Base-by-base conservation (phyloP, 2,797 vertebrate species). In the Anguilla marmorata region DNA sequence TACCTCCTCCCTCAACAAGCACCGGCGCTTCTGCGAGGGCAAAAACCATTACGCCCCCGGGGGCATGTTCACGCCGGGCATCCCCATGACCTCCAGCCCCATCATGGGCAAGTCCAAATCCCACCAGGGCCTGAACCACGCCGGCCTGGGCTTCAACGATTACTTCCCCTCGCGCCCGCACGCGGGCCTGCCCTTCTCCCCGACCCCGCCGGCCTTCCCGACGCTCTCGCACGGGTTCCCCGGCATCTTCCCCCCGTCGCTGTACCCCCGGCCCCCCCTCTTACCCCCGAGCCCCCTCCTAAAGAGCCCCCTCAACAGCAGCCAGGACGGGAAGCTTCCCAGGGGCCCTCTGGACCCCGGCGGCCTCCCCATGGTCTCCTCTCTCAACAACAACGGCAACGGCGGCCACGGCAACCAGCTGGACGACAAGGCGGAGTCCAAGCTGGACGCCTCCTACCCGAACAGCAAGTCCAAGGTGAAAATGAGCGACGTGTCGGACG, bases 1-100 rank as follows among this genome's bases (percentile, higher is more conserved):
- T 95, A 99, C 99, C 90, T 99, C 99, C 89, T 99, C 99, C 93
- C 98, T 99, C 95, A 99, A 99, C 97, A 99, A 99, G 95, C 99
- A 99, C 94, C 98, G 99, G 92, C 97, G 99, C 94, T 99, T 99
- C 97, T 99, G 99, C 94, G 99, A 99, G 95, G 99, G 99, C 91
- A 99, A 99, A 95, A 98, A 95, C 95, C 97, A 99, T 91, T 98
- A 98, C 91, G 94, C 96, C 85, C 97, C 98, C 0, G 96, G 96
- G 0, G 95, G 97, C 69, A 94, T 99, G 94, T 99, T 99, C 74
- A 96, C 97, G 14, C 96, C 98, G 0, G 97, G 98, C 90, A 97
- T 99, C 63, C 97, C 98, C 89, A 94, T 99, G 92, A 97, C 97
- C 85, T 97, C 98, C 89, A 97, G 96, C 88, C 97, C 98, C 88